Percentiles rank a stretch among this genome's conserved stretches.
phyloP scores from a whole-genome alignment of 1,140 invertebrate species.

The Drosophila subobscura region DNA sequence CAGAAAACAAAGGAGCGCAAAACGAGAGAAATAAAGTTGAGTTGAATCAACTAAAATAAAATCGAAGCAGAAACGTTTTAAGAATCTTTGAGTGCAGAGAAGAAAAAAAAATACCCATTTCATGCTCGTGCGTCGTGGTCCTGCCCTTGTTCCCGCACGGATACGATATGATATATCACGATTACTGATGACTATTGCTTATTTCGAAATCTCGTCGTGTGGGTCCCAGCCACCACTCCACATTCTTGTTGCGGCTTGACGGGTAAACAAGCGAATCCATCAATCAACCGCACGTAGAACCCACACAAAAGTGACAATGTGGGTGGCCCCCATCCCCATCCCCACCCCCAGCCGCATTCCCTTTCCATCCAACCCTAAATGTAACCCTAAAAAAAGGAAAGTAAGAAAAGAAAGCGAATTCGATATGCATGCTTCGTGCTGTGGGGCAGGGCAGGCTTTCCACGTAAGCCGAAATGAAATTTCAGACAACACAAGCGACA shows the following conservation, averaged over 20 bases:
- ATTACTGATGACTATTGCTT: conserved; percentile 73
- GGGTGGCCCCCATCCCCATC: conserved; percentile 1
- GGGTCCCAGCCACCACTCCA: neutral
- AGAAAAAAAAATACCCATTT: conserved; percentile 38
- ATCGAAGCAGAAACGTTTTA: conserved; percentile 18
- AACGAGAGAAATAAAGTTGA: conserved; percentile 16
- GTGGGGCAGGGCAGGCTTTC: no score
- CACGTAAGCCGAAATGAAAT: conserved; percentile 33
- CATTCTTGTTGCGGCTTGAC: conserved; percentile 64
- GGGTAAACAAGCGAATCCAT: conserved; percentile 77
- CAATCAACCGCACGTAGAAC: conserved; percentile 72
- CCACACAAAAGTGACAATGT: conserved; percentile 73
- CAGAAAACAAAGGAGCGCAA: conserved; percentile 3
- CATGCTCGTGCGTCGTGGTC: conserved; percentile 19
- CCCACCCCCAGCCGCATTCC: neutral
- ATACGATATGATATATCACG: conserved; percentile 70
- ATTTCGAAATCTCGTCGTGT: conserved; percentile 55
- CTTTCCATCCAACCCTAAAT: neutral
- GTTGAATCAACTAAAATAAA: conserved; percentile 15
- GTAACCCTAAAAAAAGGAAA: conserved; percentile 25
- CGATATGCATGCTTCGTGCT: conserved; percentile 44
- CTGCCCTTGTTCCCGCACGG: conserved; percentile 7
- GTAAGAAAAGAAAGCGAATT: conserved; percentile 17
- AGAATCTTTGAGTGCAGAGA: neutral
- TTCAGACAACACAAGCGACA: conserved; percentile 35